A percentile compares a stretch with the other conserved stretches of the same genome.
Evolutionary conservation across 2,113 vertebrate species (phyloP).

Genomic region (Reinhardtius hippoglossoides): DNA sequence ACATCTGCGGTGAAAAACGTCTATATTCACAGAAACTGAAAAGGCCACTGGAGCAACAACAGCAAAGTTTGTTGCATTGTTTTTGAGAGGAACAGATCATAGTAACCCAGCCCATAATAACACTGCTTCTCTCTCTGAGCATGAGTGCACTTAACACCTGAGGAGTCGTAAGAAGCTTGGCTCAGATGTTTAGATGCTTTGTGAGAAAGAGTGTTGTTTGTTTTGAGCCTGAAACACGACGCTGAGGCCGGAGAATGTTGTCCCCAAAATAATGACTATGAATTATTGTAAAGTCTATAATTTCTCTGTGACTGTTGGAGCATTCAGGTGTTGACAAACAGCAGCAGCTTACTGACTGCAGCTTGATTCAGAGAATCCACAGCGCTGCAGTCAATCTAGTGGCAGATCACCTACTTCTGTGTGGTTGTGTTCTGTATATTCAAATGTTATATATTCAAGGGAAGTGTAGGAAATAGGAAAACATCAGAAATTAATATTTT

Average conservation of each 20-base stretch:
- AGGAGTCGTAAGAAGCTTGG: neutral
- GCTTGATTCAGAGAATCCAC: neutral
- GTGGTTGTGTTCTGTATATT: neutral
- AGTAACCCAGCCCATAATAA: neutral
- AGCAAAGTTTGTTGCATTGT: too few species aligned
- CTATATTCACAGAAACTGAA: neutral
- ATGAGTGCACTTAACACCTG: neutral
- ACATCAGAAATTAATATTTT: too few species aligned
- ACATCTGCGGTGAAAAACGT: neutral
- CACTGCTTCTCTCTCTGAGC: neutral
- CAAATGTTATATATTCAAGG: neutral
- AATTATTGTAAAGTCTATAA: neutral
- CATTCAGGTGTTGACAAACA: neutral
- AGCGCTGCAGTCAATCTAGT: neutral
- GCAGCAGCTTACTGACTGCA: neutral
- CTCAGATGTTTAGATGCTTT: neutral
- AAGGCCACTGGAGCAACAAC: neutral
- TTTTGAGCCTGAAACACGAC: neutral
- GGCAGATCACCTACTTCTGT: neutral
- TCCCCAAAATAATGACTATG: conserved; percentile 4
- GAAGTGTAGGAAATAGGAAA: too few species aligned
- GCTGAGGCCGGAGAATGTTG: neutral
- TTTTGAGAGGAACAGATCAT: too few species aligned
- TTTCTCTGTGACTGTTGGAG: neutral
- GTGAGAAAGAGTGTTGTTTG: neutral